Conservation (phyloP, 2,113 vertebrate genomes). For the Entelurus aequoreus region DNA sequence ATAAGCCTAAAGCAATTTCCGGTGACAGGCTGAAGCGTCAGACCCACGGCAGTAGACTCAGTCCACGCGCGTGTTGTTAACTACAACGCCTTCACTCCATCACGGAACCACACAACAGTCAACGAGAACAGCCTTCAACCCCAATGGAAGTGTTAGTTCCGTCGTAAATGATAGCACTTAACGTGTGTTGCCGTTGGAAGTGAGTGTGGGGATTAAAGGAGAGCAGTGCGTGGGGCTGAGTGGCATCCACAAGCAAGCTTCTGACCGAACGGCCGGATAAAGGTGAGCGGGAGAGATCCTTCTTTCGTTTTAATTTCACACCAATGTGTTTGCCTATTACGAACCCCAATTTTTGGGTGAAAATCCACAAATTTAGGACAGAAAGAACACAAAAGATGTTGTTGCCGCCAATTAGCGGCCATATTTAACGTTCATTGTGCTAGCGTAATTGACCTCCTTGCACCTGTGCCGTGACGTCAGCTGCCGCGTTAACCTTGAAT, state of each 20-base stretch:
- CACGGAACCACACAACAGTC: not conserved
- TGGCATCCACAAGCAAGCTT: slow-evolving; percentile 4
- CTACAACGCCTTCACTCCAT: slow-evolving; percentile 1
- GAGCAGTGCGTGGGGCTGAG: slow-evolving; percentile 9
- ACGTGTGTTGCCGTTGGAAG: slow-evolving; percentile 39
- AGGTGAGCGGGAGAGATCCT: slow-evolving; percentile 39
- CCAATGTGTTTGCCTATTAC: not conserved
- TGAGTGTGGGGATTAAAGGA: slow-evolving; percentile 31
- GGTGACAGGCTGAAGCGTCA: slow-evolving; percentile 2
- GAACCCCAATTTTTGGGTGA: too few species aligned
- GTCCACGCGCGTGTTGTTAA: slow-evolving; percentile 27
- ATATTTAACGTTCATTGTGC: not conserved
- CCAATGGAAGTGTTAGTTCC: slow-evolving; percentile 28
- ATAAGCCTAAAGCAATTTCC: not conserved
- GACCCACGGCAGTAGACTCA: slow-evolving; percentile 22
- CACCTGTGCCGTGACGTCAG: slow-evolving; percentile 9
- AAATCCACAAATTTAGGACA: not conserved
- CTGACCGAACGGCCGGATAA: slow-evolving; percentile 10
- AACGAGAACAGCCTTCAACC: not conserved
- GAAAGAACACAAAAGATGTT: too few species aligned
- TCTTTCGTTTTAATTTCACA: not conserved
- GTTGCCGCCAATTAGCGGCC: not conserved
- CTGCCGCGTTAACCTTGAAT: not conserved
- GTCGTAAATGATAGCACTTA: slow-evolving; percentile 29
- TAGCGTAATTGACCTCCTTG: slow-evolving; percentile 4